Conservation (phyloP, 2,797 vertebrate genomes). For the Epinephelus awoara region DNA sequence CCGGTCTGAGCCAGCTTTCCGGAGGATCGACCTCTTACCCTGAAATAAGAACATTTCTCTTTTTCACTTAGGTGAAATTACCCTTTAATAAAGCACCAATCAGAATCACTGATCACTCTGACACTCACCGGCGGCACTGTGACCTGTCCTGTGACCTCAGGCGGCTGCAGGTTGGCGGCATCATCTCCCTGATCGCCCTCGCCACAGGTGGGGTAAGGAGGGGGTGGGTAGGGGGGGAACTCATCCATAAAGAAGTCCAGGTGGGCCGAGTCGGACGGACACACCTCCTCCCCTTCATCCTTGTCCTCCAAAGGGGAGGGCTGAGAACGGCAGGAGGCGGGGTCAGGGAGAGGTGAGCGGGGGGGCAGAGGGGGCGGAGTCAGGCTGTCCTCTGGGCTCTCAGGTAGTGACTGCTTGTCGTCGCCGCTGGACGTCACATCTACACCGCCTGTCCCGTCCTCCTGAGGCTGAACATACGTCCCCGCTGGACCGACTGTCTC, state of each 20-base stretch:
- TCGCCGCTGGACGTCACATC: background rate
- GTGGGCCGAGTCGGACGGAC: slow-evolving; percentile 11
- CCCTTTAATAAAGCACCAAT: background rate
- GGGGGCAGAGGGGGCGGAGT: slow-evolving; percentile 63
- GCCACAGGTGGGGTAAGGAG: slow-evolving; percentile 89
- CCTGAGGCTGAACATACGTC: slow-evolving; percentile 55
- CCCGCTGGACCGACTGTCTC: slow-evolving; percentile 39
- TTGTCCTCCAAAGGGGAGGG: slow-evolving; percentile 68
- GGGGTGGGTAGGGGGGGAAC: slow-evolving; percentile 93
- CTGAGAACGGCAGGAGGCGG: slow-evolving; percentile 54
- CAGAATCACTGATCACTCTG: too few relatives aligned
- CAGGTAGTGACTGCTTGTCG: slow-evolving; percentile 22
- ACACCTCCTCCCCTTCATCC: slow-evolving; percentile 66
- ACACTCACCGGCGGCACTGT: slow-evolving; percentile 87
- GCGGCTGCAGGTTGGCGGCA: slow-evolving; percentile 83
- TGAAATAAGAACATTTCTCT: slow-evolving; percentile 58
- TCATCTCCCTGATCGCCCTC: slow-evolving; percentile 88
- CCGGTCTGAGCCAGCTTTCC: slow-evolving; percentile 88
- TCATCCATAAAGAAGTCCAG: slow-evolving; percentile 88
- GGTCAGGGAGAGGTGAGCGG: slow-evolving; percentile 79
- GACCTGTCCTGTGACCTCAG: slow-evolving; percentile 92
- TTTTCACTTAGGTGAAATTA: background rate
- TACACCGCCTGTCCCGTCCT: accelerated
- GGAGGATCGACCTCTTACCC: slow-evolving; percentile 94
- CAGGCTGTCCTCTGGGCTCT: slow-evolving; percentile 67